Evolutionary conservation across 2,888 invertebrate genomes (phyloP).

Genomic region (Trissolcus brochymenae): DNA sequence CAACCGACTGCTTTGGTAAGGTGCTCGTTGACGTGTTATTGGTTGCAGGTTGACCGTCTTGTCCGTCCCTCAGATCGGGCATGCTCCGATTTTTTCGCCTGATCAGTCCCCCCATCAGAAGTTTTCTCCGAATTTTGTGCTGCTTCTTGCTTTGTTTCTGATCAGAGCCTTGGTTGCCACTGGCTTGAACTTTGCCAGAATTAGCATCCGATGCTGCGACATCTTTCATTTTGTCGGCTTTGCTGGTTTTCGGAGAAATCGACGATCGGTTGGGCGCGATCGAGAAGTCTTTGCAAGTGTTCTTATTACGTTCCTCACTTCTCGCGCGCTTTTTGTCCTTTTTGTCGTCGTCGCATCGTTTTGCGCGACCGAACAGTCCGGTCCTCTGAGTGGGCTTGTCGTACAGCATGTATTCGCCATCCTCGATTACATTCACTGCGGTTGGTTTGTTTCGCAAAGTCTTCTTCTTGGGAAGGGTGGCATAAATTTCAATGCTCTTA

Average conservation of each 20-base stretch:
- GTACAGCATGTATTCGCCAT: constrained; percentile 82
- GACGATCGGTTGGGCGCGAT: constrained; percentile 79
- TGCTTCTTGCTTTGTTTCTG: constrained; percentile 89
- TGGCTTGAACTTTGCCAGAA: constrained; percentile 64
- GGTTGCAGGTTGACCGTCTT: constrained; percentile 77
- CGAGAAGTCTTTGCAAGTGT: constrained; percentile 83
- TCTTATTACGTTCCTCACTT: constrained; percentile 90
- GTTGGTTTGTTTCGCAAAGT: constrained; percentile 80
- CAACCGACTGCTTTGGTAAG: constrained; percentile 78
- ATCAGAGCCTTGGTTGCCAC: constrained; percentile 72
- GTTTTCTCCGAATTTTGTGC: constrained; percentile 91
- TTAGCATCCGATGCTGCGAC: constrained; percentile 79
- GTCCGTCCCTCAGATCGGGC: constrained; percentile 92
- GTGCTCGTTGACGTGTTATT: constrained; percentile 67
- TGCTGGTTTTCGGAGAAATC: constrained; percentile 64
- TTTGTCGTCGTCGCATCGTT: constrained; percentile 83
- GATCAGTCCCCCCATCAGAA: constrained; percentile 92
- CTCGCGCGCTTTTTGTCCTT: constrained; percentile 86
- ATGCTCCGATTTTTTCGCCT: constrained; percentile 92
- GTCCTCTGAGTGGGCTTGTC: constrained; percentile 85
- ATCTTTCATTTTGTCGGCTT: constrained; percentile 78
- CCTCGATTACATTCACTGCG: constrained; percentile 83
- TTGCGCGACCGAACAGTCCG: constrained; percentile 82
- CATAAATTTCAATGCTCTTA: constrained; percentile 92
- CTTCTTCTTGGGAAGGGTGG: constrained; percentile 92